phyloP scores from a whole-genome alignment of 2,888 invertebrate genomes.

The Crocallis elinguaria region DNA sequence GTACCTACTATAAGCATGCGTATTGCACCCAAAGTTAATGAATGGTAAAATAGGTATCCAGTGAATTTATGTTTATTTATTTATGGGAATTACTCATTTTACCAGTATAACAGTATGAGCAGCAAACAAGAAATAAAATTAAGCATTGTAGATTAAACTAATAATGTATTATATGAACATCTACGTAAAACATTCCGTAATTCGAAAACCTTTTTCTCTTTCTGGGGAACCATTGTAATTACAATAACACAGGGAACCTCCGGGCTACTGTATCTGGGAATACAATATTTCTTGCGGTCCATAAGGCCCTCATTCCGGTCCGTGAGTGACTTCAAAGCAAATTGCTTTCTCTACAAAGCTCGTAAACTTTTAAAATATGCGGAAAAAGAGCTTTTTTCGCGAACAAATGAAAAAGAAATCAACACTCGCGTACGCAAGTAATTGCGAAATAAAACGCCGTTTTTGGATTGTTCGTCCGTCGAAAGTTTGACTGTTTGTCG shows the following conservation, averaged over 20 bases:
- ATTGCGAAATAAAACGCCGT: slow-evolving; percentile 33
- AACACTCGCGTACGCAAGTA: slow-evolving; percentile 38
- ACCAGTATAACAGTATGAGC: no score
- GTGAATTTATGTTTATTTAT: no score
- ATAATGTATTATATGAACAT: no score
- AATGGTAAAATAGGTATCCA: no score
- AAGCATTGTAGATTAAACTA: no score
- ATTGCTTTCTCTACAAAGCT: slow-evolving; percentile 53
- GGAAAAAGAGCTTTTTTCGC: slow-evolving; percentile 45
- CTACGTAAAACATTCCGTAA: no score
- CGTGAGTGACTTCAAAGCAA: slow-evolving; percentile 53
- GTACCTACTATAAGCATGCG: no score
- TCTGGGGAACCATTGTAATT: slow-evolving; percentile 4
- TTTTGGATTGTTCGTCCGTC: slow-evolving; percentile 31
- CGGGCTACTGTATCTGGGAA: slow-evolving; percentile 1
- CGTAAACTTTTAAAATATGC: slow-evolving; percentile 58
- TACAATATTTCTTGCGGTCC: slow-evolving; percentile 20
- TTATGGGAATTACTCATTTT: no score
- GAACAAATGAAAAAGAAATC: slow-evolving; percentile 52
- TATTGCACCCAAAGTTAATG: no score
- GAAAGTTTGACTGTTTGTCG: slow-evolving; percentile 25
- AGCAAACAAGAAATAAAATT: no score
- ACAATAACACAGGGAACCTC: slow-evolving; percentile 1
- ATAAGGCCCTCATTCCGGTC: slow-evolving; percentile 26
- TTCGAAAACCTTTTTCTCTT: no score